These are phyloP conservation scores for Cryptocephalus primarius DNA, from an alignment of 2,888 invertebrate species.

Conservation along the genomic window DNA sequence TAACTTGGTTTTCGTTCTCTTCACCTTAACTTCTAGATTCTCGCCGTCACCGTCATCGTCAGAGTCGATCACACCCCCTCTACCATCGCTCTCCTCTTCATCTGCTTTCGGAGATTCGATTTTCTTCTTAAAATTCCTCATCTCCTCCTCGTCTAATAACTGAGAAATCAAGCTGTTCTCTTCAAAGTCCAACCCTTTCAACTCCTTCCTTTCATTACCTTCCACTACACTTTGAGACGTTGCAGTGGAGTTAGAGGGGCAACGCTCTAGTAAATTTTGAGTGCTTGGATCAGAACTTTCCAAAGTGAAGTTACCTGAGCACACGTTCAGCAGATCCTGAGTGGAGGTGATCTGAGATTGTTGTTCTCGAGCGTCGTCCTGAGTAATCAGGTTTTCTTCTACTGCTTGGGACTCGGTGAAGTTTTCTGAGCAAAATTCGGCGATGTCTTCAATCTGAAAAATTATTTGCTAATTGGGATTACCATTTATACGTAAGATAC, in stretches of 20 bases:
- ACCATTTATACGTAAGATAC: too few relatives aligned
- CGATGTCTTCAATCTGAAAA: conserved; percentile 36
- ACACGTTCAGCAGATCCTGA: conserved; percentile 30
- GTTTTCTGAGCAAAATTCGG: conserved; percentile 43
- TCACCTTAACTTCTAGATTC: conserved; percentile 16
- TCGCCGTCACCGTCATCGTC: conserved; percentile 22
- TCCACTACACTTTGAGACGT: neutral
- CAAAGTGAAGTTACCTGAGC: conserved; percentile 29
- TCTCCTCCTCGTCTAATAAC: conserved; percentile 28
- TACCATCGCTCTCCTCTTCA: conserved; percentile 6
- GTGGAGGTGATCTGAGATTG: conserved; percentile 13
- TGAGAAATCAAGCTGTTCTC: conserved; percentile 30
- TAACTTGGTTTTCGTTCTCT: conserved; percentile 33
- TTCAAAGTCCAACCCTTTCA: conserved; percentile 20
- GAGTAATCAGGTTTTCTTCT: too few relatives aligned
- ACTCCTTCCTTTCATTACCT: conserved; percentile 1
- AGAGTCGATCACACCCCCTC: conserved; percentile 21
- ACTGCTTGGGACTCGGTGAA: conserved; percentile 19
- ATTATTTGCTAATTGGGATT: neutral
- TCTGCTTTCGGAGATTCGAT: conserved; percentile 20
- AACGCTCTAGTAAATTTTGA: neutral
- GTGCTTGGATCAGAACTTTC: conserved; percentile 1
- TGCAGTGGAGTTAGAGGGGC: neutral
- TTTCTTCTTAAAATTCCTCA: conserved; percentile 27
- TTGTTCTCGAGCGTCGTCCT: too few relatives aligned